Percentiles rank a stretch among this genome's conserved stretches.
phyloP scores from a whole-genome alignment of 2,113 vertebrate species.

The Cryptotis parvus region DNA sequence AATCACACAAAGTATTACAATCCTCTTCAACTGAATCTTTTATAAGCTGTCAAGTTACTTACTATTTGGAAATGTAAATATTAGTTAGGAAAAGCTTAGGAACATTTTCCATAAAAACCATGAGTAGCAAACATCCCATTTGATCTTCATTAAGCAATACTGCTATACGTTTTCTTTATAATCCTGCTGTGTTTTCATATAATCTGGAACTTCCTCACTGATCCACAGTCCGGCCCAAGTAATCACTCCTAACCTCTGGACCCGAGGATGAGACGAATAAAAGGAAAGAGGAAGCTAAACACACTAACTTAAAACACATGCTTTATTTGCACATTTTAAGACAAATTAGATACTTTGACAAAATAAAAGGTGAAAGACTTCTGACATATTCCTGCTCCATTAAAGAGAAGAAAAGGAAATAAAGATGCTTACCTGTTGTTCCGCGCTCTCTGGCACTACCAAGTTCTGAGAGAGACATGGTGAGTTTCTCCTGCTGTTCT shows the following conservation, averaged over 20 bases:
- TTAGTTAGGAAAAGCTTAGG: constrained; percentile 16
- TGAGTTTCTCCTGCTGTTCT: constrained; percentile 95
- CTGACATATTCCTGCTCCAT: background rate
- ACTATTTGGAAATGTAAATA: constrained; percentile 38
- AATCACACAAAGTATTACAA: constrained; percentile 25
- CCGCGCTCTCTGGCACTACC: constrained; percentile 84
- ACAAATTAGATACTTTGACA: background rate
- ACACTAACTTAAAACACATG: background rate
- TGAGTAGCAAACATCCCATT: constrained; percentile 40
- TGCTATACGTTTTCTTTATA: constrained; percentile 29
- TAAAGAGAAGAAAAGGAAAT: constrained; percentile 19
- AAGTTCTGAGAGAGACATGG: constrained; percentile 91
- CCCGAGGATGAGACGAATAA: background rate
- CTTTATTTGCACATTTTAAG: constrained; percentile 7
- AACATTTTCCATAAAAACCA: constrained; percentile 49
- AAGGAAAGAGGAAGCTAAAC: constrained; percentile 19
- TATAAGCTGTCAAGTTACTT: constrained; percentile 1
- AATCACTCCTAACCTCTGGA: constrained; percentile 10
- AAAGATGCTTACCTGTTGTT: constrained; percentile 89
- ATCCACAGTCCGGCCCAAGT: background rate
- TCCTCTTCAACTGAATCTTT: constrained; percentile 21
- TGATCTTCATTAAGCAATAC: constrained; percentile 40
- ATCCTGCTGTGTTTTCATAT: background rate
- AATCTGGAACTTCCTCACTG: constrained; percentile 31
- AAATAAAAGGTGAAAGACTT: constrained; percentile 44